Percentiles rank a stretch among this genome's conserved stretches.
These are phyloP conservation scores for Capitella teleta DNA, from an alignment of 1,140 invertebrate species.

Conservation along the genomic window DNA sequence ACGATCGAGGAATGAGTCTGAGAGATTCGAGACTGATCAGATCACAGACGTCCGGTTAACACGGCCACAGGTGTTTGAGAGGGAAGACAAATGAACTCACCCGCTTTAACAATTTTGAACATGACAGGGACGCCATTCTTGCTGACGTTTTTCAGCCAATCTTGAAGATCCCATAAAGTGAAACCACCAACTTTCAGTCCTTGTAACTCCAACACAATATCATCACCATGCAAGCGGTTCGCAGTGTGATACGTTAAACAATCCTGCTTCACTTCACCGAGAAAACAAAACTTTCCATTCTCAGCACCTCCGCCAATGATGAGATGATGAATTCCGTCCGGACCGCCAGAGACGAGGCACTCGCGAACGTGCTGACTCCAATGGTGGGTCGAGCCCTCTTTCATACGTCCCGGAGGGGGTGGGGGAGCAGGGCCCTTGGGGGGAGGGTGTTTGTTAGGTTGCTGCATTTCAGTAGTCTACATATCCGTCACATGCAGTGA, in stretches of 20 bases:
- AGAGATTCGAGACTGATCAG: too few species aligned
- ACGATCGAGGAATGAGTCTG: too few species aligned
- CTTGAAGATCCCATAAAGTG: slow-evolving; percentile 50
- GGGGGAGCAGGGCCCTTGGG: too few species aligned
- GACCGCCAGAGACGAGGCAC: slow-evolving; percentile 28
- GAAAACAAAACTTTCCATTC: slow-evolving; percentile 47
- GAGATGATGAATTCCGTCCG: slow-evolving; percentile 34
- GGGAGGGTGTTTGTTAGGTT: too few species aligned
- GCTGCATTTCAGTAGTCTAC: too few species aligned
- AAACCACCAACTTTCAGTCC: slow-evolving; percentile 55
- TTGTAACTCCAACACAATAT: slow-evolving; percentile 53
- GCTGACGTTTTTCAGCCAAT: slow-evolving; percentile 49
- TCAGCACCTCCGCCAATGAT: slow-evolving; percentile 48
- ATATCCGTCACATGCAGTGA: too few species aligned
- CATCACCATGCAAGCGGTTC: slow-evolving; percentile 31
- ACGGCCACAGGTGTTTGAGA: too few species aligned
- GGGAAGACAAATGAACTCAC: too few species aligned
- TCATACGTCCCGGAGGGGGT: slow-evolving; percentile 14
- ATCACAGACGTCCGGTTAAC: too few species aligned
- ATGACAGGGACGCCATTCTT: slow-evolving; percentile 48
- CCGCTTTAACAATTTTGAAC: slow-evolving; percentile 47
- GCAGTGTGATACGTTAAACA: slow-evolving; percentile 44
- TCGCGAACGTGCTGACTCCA: slow-evolving; percentile 37
- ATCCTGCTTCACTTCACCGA: slow-evolving; percentile 27
- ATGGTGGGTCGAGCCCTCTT: slow-evolving; percentile 26